Evolutionary conservation across 2,113 vertebrate genomes (phyloP), one percentile per base, ranked within the genome.

Genomic region (Talpa occidentalis): DNA sequence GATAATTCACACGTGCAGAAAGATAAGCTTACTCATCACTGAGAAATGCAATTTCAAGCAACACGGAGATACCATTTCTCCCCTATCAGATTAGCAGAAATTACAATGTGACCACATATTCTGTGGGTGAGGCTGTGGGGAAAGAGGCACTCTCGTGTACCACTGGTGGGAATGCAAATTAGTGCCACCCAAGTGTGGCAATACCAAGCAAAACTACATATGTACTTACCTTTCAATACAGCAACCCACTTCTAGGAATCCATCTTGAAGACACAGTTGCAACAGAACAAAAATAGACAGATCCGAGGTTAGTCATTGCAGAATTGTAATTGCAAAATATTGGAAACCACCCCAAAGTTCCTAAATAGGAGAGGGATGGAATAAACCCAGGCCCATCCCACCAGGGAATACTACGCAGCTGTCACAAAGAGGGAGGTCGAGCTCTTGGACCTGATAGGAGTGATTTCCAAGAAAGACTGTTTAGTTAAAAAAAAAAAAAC

Each of bases 321-420:
- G 14, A 6, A 3, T 1, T 10, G 37, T n/a, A 12, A 17, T 8
- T 15, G 26, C 54, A 64, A 52, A 56, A 37, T 26, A 16, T 17
- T 28, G 30, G 83, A 42, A 78, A 30, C 44, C 52, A 6, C 37
- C 15, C 72, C 4, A 16, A 17, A 24, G 69, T 10, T 54, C 78
- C 26, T 26, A 32, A 28, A 24, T 1, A 42, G 32, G 69, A 40
- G 35, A n/a, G 30, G 26, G 30, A 1, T 4, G 3, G 40, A 40
- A 49, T 16, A 3, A 62, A 22, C 21, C 0, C 12, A 16, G n/a
- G 5, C 17, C 28, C 21, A 3, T 4, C 35, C 17, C 1, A 47
- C 28, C 0, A 1, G 1, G 19, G 76, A 49, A 54, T 19, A 62
- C 42, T 21, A 52, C 3, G 10, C 44, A 66, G 44, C 19, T 3